Percentiles rank a stretch among this genome's conserved stretches.
phyloP scores from a whole-genome alignment of 2,888 invertebrate species.

The Cepaea hortensis region DNA sequence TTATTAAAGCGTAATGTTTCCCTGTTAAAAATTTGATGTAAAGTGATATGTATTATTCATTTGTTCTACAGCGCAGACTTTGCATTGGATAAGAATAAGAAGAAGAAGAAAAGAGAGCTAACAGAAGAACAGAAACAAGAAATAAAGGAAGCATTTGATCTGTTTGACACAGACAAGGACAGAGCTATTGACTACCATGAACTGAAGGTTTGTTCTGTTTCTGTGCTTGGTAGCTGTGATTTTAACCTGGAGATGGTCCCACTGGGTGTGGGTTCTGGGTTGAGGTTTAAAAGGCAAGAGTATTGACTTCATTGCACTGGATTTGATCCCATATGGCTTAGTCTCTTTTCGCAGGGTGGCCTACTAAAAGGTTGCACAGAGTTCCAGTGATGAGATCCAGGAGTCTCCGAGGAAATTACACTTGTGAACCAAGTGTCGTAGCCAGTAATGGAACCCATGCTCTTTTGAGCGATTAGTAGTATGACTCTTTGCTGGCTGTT shows the following conservation, averaged over 20 bases:
- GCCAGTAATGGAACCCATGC: no score
- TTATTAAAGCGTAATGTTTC: no score
- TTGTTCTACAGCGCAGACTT: conserved; percentile 64
- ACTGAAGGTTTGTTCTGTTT: conserved; percentile 68
- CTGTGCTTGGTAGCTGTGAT: neutral
- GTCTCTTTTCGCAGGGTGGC: no score
- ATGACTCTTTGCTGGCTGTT: no score
- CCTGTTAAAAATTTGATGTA: no score
- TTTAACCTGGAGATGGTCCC: neutral
- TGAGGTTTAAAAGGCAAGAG: neutral
- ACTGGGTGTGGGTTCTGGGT: neutral
- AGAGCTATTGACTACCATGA: conserved; percentile 76
- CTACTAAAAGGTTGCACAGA: no score
- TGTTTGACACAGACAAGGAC: conserved; percentile 77
- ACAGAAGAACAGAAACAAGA: conserved; percentile 76
- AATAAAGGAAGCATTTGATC: conserved; percentile 75
- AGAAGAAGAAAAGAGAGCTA: conserved; percentile 73
- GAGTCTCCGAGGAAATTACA: no score
- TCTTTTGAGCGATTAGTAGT: no score
- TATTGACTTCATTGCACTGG: no score
- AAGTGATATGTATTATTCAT: neutral
- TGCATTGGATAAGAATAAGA: conserved; percentile 71
- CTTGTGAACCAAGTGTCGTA: no score
- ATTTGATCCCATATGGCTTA: no score
- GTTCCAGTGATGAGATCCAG: no score